A percentile compares a stretch with the other conserved stretches of the same genome.
These are phyloP conservation scores for Colaptes auratus DNA, from an alignment of 2,113 vertebrate species.

Conservation along the genomic window DNA sequence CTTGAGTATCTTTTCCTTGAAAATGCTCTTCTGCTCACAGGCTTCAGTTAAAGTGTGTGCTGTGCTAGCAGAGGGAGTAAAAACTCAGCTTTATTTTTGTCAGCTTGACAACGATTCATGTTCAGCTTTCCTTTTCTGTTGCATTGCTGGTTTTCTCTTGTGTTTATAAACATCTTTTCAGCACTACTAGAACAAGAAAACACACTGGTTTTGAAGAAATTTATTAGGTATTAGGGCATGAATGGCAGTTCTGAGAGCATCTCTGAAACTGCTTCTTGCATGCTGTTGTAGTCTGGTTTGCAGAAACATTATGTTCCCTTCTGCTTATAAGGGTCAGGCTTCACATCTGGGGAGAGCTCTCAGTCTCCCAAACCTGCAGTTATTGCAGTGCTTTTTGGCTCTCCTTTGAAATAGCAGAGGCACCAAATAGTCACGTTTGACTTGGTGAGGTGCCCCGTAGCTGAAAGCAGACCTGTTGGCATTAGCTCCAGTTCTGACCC, in stretches of 20 bases:
- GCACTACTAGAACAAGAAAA: not conserved
- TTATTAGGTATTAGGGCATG: not conserved
- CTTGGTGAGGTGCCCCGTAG: not conserved
- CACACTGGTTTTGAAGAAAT: not conserved
- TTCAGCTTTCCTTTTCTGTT: slow-evolving; percentile 12
- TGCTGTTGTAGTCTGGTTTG: not conserved
- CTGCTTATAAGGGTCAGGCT: not conserved
- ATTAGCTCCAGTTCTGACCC: not conserved
- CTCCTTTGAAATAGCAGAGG: not conserved
- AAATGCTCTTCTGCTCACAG: not conserved
- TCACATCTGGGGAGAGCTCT: not conserved
- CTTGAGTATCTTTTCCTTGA: not conserved
- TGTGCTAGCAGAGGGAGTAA: not conserved
- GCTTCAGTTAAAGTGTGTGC: not conserved
- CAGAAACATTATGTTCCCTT: not conserved
- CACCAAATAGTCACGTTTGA: not conserved
- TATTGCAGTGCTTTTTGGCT: not conserved
- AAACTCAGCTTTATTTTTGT: not conserved
- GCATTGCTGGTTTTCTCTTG: not conserved
- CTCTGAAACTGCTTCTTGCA: not conserved
- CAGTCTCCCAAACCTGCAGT: not conserved
- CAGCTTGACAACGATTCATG: not conserved
- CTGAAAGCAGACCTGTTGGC: not conserved
- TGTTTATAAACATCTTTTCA: slow-evolving; percentile 32
- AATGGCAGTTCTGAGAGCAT: not conserved